Evolutionary conservation across 53 echinoderm and acorn worm genomes (phyloP).

Genomic region (Hippasteria phrygiana): DNA sequence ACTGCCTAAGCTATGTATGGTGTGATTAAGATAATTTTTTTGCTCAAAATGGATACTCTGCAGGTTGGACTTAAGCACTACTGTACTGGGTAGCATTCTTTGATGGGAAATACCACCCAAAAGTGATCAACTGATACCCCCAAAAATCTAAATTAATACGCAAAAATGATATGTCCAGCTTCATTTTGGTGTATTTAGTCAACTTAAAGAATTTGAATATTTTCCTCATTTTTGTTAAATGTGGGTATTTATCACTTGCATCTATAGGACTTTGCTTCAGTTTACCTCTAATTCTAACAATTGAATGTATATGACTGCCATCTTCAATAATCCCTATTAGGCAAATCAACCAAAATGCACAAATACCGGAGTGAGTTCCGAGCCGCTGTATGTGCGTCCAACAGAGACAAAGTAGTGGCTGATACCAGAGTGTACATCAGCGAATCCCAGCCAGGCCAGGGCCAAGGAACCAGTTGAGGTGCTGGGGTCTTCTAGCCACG

Average conservation of each 20-base stretch:
- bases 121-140: no score
- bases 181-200: background rate
- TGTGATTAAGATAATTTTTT: no score
- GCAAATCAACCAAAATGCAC: background rate
- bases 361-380: constrained; percentile 56
- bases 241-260: no score
- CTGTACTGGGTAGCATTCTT: no score
- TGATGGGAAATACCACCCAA: no score
- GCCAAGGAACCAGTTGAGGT: constrained; percentile 26
- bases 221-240: background rate
- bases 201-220: background rate
- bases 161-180: no score
- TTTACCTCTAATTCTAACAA: background rate
- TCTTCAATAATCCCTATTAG: no score
- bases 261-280: background rate
- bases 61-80: no score
- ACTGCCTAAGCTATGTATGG: no score
- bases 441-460: constrained; percentile 60
- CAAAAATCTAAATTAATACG: no score
- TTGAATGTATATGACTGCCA: background rate
- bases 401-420: constrained; percentile 59
- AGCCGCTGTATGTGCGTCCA: constrained; percentile 47
- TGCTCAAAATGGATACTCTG: no score
- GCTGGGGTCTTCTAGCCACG: constrained; percentile 20
- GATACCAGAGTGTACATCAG: constrained; percentile 64